A percentile compares a stretch with the other conserved stretches of the same genome.
Evolutionary conservation across 2,113 vertebrate species (phyloP).

Genomic region (Mormyrus iriodes): DNA sequence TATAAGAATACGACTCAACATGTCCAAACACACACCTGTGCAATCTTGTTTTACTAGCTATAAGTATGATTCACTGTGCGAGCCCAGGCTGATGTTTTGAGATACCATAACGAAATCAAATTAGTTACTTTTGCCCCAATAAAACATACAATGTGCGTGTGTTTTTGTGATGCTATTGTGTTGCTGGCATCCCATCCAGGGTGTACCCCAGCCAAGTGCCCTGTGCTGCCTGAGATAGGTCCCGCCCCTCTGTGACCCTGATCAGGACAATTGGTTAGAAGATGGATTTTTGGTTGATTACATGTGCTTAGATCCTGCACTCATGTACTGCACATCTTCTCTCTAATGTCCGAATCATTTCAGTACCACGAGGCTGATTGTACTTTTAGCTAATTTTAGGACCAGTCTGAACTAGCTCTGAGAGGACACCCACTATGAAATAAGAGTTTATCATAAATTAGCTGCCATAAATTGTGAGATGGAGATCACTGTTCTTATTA

Average conservation of each 20-base stretch:
- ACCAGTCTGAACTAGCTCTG: not conserved
- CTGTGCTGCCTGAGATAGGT: not conserved
- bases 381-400: not conserved
- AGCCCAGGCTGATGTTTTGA: not conserved
- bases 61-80: not conserved
- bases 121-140: not conserved
- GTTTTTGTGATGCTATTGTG: not conserved
- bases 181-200: not conserved
- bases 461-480: not conserved
- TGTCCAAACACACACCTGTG: not conserved
- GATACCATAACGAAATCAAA: not conserved
- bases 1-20: not conserved
- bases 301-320: not conserved
- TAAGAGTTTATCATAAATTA: not conserved
- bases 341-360: not conserved
- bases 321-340: not conserved
- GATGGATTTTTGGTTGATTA: not conserved
- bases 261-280: not conserved
- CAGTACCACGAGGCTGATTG: not conserved
- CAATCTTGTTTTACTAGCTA: not conserved
- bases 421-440: not conserved
- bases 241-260: not conserved
- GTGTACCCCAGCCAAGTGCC: not conserved
- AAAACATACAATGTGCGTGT: not conserved
- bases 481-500: not conserved